Evolutionary conservation across 1,140 invertebrate genomes (phyloP), one percentile per base, ranked within the genome.

Genomic region (Meloidogyne floridensis): DNA sequence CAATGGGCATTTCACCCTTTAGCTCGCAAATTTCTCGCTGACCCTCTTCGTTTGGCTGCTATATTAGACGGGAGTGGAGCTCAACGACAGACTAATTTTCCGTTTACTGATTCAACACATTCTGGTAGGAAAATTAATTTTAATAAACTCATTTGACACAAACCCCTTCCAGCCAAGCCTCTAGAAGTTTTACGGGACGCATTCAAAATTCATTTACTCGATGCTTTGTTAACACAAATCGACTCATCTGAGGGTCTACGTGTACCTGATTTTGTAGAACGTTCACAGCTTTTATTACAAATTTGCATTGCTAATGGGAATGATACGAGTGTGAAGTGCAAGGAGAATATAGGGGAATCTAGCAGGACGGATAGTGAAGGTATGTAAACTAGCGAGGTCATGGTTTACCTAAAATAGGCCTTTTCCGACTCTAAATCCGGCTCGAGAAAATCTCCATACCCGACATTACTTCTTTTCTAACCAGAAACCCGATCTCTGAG

Each of bases 141-240:
- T n/a, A n/a, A n/a, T n/a, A n/a, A 65, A 18, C 2, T 32, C 32
- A 65, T n/a, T 65, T n/a, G 10, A 43, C 18, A n/a, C 13, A 83
- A 89, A 80, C 80, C 59, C n/a, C n/a, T 65, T n/a, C 32, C 6
- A 86, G 87, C 84, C 32, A 84, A 85, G 43, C 86, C 88, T n/a
- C 77, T 89, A 65, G 84, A 87, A 42, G 79, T 85, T 1, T 80
- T 89, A 47, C 87, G 83, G 18, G 80, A 77, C 51, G 85, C 88
- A 15, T 88, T 89, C 73, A 90, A 90, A 79, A 83, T 90, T 65
- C 87, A 90, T 74, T 80, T 89, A 5, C 78, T 89, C 10, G 81
- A 82, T 20, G 65, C 81, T 32, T 72, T 90, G 7, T 73, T 86
- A 51, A 77, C 87, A 72, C 87, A 87, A 59, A 76, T 86, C 6